These are phyloP conservation scores for Podarcis lilfordi DNA, from an alignment of 2,797 vertebrate species.

Conservation along the genomic window DNA sequence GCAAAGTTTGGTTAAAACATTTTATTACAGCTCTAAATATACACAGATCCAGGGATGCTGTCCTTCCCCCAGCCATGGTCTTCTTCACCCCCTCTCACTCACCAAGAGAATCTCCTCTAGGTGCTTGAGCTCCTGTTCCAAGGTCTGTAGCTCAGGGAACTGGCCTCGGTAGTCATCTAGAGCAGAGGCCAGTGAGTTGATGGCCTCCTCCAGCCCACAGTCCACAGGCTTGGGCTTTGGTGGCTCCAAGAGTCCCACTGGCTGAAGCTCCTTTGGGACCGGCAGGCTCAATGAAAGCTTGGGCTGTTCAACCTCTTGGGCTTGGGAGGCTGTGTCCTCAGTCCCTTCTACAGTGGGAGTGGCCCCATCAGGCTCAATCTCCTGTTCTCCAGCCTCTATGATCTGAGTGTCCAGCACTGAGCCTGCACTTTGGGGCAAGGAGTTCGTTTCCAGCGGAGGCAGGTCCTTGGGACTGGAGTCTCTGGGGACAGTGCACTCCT, in stretches of 20 bases:
- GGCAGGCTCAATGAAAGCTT: fast-evolving
- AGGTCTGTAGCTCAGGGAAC: conserved; percentile 90
- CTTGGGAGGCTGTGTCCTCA: neutral
- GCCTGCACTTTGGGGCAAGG: neutral
- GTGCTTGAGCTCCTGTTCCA: conserved; percentile 89
- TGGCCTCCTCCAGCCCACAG: conserved; percentile 86
- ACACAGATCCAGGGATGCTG: neutral
- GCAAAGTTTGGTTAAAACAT: too few species aligned
- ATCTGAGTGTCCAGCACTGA: fast-evolving
- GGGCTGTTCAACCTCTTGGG: fast-evolving
- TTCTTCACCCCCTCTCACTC: conserved; percentile 51
- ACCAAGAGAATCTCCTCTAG: conserved; percentile 91
- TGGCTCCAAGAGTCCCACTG: neutral
- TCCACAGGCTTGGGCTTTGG: conserved; percentile 65
- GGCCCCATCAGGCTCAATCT: conserved; percentile 16
- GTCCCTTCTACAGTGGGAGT: neutral
- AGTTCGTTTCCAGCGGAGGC: neutral
- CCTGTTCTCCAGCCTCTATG: conserved; percentile 6
- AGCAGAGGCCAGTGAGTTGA: conserved; percentile 84
- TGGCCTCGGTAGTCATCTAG: conserved; percentile 95
- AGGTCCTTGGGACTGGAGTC: conserved; percentile 1
- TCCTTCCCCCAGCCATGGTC: too few species aligned
- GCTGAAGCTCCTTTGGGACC: fast-evolving
- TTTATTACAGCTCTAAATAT: too few species aligned
- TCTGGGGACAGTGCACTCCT: conserved; percentile 3